Evolutionary conservation across 2,797 vertebrate genomes (phyloP).

Genomic region (Pagetopsis macropterus): DNA sequence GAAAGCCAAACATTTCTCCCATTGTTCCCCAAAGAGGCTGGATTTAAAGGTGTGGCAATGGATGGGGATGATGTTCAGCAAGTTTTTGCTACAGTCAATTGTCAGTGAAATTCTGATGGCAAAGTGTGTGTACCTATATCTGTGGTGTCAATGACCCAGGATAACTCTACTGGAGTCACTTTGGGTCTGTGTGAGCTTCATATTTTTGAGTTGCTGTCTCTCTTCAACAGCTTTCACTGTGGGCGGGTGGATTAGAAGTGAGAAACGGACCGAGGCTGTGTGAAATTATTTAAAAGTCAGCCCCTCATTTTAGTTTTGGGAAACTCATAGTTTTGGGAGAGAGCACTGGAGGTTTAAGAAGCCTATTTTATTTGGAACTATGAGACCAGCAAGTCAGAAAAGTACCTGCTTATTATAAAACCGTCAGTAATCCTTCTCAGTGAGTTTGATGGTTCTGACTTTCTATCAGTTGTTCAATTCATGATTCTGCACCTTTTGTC

Average conservation of each 20-base stretch:
- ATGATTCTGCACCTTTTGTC: constrained; percentile 3
- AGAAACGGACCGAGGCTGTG: constrained; percentile 75
- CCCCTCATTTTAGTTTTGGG: constrained; percentile 50
- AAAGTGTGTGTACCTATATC: constrained; percentile 3
- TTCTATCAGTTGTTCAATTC: background rate
- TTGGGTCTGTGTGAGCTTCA: constrained; percentile 49
- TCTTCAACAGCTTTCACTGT: constrained; percentile 73
- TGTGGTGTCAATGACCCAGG: constrained; percentile 48
- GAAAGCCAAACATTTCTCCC: constrained; percentile 77
- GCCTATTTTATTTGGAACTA: background rate
- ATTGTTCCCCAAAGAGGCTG: constrained; percentile 77
- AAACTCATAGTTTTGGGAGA: constrained; percentile 42
- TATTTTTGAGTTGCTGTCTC: constrained; percentile 61
- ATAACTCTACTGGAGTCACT: constrained; percentile 50
- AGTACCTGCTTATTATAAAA: constrained; percentile 10
- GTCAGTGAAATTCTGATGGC: constrained; percentile 29
- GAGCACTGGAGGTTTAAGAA: constrained; percentile 7
- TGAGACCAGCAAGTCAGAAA: background rate
- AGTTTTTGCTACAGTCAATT: constrained; percentile 52
- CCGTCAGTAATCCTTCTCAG: background rate
- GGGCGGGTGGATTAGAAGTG: constrained; percentile 71
- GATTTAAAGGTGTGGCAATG: constrained; percentile 68
- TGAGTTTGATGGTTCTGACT: background rate
- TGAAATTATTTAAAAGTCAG: constrained; percentile 70
- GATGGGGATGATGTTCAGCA: constrained; percentile 74